Evolutionary conservation across 2,113 vertebrate species (phyloP).

Genomic region (Nycticebus coucang): DNA sequence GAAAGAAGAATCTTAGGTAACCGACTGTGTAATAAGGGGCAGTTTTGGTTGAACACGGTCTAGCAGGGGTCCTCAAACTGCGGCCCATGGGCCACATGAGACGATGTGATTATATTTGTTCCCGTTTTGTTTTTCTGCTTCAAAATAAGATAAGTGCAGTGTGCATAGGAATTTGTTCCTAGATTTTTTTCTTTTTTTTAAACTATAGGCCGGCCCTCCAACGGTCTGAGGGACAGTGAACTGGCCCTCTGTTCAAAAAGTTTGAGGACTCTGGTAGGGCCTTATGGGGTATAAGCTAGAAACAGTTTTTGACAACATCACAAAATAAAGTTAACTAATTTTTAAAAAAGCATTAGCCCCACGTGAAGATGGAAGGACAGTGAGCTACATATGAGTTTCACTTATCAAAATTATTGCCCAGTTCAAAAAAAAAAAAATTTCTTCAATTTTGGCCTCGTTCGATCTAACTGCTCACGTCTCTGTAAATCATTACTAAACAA

Average conservation of each 20-base stretch:
- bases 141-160: too few relatives aligned
- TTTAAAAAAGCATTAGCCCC: background rate
- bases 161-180: too few relatives aligned
- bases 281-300: background rate
- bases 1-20: background rate
- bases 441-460: background rate
- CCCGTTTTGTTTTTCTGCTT: too few relatives aligned
- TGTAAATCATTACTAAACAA: background rate
- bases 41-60: background rate
- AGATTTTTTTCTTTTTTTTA: too few relatives aligned
- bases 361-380: background rate
- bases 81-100: too few relatives aligned
- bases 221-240: too few relatives aligned
- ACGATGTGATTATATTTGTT: too few relatives aligned
- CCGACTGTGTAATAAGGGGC: background rate
- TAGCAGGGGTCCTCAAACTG: too few relatives aligned
- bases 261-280: too few relatives aligned
- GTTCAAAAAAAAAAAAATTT: background rate
- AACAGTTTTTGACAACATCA: background rate
- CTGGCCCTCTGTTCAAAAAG: too few relatives aligned
- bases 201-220: too few relatives aligned
- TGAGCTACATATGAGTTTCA: background rate
- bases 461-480: background rate
- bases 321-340: background rate
- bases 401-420: background rate